Evolutionary conservation across 2,888 invertebrate species (phyloP).

Genomic region (Acrobasis suavella): DNA sequence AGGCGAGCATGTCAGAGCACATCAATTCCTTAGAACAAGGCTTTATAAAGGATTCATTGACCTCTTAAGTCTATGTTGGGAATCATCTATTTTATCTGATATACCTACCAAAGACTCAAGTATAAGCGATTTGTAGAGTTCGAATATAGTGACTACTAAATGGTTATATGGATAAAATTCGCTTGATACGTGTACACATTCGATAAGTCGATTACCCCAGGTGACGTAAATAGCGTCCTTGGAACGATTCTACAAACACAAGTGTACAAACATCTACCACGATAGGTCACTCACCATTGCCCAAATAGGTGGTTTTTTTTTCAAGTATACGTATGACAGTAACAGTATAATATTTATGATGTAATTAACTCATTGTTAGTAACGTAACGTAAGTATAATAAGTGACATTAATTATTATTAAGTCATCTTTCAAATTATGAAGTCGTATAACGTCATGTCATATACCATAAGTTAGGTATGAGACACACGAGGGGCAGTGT

Average conservation of each 20-base stretch:
- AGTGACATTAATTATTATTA: constrained; percentile 14
- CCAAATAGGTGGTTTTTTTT: constrained; percentile 33
- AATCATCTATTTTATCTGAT: constrained; percentile 25
- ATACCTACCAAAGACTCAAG: constrained; percentile 27
- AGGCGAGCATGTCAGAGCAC: background rate
- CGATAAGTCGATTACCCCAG: constrained; percentile 52
- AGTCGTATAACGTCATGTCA: constrained; percentile 8
- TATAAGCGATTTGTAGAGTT: constrained; percentile 25
- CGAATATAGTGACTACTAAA: constrained; percentile 38
- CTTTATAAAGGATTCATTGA: constrained; percentile 23
- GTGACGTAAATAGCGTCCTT: constrained; percentile 76
- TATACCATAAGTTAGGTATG: background rate
- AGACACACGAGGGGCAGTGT: no score
- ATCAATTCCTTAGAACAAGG: constrained; percentile 13
- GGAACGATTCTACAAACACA: constrained; percentile 70
- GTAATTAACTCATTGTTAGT: background rate
- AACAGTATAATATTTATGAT: background rate
- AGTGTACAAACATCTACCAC: constrained; percentile 69
- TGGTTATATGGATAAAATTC: constrained; percentile 48
- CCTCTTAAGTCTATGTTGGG: constrained; percentile 23
- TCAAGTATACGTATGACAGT: background rate
- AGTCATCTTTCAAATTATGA: background rate
- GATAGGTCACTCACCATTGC: constrained; percentile 68
- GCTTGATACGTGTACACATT: constrained; percentile 36
- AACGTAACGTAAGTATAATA: background rate